Evolutionary conservation across 2,797 vertebrate species (phyloP).

Genomic region (Mus caroli): DNA sequence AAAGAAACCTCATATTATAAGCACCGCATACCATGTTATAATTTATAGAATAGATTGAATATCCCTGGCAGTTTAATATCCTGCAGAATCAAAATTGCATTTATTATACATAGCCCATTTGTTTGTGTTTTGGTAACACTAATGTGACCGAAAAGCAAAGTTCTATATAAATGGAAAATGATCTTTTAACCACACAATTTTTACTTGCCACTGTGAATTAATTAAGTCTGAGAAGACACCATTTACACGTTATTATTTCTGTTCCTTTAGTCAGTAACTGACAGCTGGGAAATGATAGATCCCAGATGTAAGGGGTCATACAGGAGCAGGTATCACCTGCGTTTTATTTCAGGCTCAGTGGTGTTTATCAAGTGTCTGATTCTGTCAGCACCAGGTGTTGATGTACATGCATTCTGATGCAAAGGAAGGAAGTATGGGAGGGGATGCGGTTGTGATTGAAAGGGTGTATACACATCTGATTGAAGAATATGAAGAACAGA

Average conservation of each 20-base stretch:
- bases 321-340: conserved; percentile 18
- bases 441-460: not conserved
- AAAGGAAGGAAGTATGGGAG: conserved; percentile 14
- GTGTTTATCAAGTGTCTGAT: conserved; percentile 65
- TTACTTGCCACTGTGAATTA: conserved; percentile 54
- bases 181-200: conserved; percentile 58
- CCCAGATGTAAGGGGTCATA: conserved; percentile 54
- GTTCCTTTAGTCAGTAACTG: conserved; percentile 56
- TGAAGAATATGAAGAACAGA: not conserved
- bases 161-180: conserved; percentile 58
- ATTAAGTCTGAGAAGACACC: conserved; percentile 67
- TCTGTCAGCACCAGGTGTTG: conserved; percentile 53
- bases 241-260: conserved; percentile 69
- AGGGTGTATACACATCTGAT: not conserved
- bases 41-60: conserved; percentile 57
- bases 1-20: conserved; percentile 52
- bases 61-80: conserved; percentile 53
- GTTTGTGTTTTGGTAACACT: conserved; percentile 69
- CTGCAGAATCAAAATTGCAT: conserved; percentile 38
- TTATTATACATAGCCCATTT: conserved; percentile 63
- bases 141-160: conserved; percentile 36
- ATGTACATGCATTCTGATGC: not conserved
- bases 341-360: conserved; percentile 57
- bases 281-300: conserved; percentile 62
- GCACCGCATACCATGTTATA: not conserved